These are phyloP conservation scores for Hystrix cristata DNA, from an alignment of 2,113 vertebrate genomes.

Conservation along the genomic window DNA sequence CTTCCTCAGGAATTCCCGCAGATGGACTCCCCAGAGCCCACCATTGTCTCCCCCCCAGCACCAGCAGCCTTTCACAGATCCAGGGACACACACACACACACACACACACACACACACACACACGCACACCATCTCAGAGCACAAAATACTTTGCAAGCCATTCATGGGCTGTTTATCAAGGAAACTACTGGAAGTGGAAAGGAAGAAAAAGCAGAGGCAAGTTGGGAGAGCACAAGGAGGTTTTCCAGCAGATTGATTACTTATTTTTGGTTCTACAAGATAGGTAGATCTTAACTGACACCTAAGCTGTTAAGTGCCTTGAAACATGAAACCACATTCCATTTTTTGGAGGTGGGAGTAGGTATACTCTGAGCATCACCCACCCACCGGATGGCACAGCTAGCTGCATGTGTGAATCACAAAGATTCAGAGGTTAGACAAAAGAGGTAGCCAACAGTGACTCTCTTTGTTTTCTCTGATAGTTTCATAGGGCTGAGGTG, in stretches of 20 bases:
- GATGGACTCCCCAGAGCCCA: slow-evolving; percentile 39
- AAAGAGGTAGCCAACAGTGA: slow-evolving; percentile 71
- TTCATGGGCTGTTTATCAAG: background rate
- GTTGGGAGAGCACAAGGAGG: background rate
- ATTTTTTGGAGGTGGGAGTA: background rate
- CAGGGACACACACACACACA: background rate
- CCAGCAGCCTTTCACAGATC: slow-evolving; percentile 37
- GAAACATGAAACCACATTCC: background rate
- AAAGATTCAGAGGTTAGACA: background rate
- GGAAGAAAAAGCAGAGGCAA: slow-evolving; percentile 30
- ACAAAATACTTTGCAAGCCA: slow-evolving; percentile 2
- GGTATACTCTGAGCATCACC: background rate
- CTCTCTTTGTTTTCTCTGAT: slow-evolving; percentile 46
- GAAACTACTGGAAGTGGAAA: slow-evolving; percentile 13
- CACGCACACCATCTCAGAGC: slow-evolving; percentile 6
- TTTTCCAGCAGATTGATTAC: background rate
- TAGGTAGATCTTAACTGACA: background rate
- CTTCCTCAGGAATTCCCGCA: slow-evolving; percentile 71
- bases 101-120: background rate
- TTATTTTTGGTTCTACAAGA: slow-evolving; percentile 6
- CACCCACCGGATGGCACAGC: background rate
- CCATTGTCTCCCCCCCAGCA: slow-evolving; percentile 55
- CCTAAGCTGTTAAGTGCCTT: background rate
- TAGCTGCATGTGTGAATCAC: background rate
- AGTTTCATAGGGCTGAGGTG: slow-evolving; percentile 57